Evolutionary conservation across 2,113 vertebrate species (phyloP).

Genomic region (Apeltes quadracus): DNA sequence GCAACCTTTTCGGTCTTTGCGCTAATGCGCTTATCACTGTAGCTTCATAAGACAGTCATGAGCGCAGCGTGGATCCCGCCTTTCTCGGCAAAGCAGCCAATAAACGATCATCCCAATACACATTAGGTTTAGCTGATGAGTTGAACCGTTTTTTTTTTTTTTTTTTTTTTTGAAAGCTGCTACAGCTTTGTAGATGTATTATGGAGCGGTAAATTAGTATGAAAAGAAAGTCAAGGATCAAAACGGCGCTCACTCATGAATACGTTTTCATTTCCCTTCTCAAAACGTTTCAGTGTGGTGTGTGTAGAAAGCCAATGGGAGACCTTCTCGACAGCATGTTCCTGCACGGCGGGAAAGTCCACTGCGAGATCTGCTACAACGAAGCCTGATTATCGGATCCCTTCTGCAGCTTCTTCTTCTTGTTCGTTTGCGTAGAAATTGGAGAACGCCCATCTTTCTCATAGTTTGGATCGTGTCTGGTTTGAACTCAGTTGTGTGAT

Average conservation of each 20-base stretch:
- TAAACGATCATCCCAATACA: background rate
- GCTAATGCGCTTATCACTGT: background rate
- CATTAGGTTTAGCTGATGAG: background rate
- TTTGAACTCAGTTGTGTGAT: conserved; percentile 24
- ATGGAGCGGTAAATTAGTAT: background rate
- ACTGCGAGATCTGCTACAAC: conserved; percentile 89
- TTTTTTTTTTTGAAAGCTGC: background rate
- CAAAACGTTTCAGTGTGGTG: conserved; percentile 79
- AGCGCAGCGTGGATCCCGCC: background rate
- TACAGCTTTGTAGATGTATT: background rate
- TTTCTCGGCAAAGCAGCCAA: background rate
- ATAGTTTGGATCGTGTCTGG: conserved; percentile 30
- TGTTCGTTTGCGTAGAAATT: conserved; percentile 53
- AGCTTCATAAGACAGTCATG: background rate
- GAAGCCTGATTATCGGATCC: conserved; percentile 70
- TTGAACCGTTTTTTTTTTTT: conserved; percentile 5
- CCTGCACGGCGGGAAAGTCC: conserved; percentile 85
- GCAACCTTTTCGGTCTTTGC: background rate
- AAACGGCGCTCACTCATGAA: conserved; percentile 1
- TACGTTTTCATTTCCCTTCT: conserved; percentile 3
- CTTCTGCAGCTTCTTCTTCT: conserved; percentile 31
- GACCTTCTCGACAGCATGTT: conserved; percentile 87
- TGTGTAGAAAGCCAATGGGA: conserved; percentile 89
- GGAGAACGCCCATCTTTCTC: conserved; percentile 28
- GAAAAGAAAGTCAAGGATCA: background rate